Percentiles rank a stretch among this genome's conserved stretches.
Conservation (phyloP, 2,888 invertebrate genomes). For the Eubasilissa splendida region DNA sequence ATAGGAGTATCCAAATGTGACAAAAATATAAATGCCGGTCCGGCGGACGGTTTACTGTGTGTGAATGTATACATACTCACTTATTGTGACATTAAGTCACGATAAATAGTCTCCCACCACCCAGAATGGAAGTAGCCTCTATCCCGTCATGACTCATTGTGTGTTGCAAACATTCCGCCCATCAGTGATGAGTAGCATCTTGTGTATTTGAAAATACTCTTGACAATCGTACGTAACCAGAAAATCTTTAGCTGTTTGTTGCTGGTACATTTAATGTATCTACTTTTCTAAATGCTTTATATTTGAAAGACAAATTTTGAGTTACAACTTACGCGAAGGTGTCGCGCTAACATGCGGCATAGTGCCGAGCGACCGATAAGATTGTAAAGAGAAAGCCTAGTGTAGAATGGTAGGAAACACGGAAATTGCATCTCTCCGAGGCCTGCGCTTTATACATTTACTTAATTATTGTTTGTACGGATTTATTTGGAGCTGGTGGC, state of each 20-base stretch:
- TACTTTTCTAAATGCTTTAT: slow-evolving; percentile 3
- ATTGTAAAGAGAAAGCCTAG: neutral
- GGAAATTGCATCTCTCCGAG: neutral
- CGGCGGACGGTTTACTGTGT: neutral
- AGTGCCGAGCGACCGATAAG: neutral
- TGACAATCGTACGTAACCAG: slow-evolving; percentile 7
- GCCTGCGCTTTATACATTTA: slow-evolving; percentile 35
- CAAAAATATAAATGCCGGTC: neutral
- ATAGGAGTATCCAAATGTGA: too few relatives aligned
- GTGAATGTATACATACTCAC: neutral
- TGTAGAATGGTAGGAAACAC: neutral
- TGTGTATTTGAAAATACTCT: neutral
- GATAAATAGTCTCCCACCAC: slow-evolving; percentile 2
- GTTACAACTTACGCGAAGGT: too few relatives aligned
- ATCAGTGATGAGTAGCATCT: neutral
- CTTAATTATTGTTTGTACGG: slow-evolving; percentile 42
- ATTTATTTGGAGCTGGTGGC: slow-evolving; percentile 39
- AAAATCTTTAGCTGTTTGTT: too few relatives aligned
- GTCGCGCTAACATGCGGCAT: too few relatives aligned
- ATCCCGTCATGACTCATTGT: neutral
- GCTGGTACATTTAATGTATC: neutral
- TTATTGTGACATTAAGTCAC: slow-evolving; percentile 1
- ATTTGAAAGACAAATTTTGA: neutral
- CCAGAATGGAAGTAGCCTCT: slow-evolving; percentile 1
- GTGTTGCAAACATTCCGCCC: slow-evolving; percentile 17